Conservation (phyloP, 2,797 vertebrate species). For the Parambassis ranga region DNA sequence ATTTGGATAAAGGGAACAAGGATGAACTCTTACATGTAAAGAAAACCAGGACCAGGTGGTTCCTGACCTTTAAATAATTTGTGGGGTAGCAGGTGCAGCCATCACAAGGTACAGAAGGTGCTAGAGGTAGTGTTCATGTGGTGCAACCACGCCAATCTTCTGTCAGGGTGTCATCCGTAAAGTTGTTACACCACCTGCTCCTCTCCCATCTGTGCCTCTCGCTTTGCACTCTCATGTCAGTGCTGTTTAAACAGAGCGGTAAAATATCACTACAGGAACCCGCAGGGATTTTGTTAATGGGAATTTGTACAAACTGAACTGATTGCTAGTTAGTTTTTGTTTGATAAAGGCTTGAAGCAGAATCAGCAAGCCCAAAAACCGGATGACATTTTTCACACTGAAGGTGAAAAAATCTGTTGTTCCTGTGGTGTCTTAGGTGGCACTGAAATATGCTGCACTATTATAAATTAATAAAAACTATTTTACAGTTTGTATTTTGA, state of each 20-base stretch:
- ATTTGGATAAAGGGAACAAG: too few species aligned
- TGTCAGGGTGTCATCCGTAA: background rate
- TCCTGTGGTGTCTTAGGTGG: too few species aligned
- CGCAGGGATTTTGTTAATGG: too few species aligned
- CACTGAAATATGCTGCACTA: too few species aligned
- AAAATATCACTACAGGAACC: background rate
- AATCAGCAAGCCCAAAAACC: too few species aligned
- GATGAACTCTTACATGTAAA: too few species aligned
- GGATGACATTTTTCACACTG: too few species aligned
- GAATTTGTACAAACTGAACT: too few species aligned
- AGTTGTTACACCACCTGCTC: background rate
- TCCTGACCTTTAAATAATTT: background rate
- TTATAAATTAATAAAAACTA: background rate
- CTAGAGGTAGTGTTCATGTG: background rate
- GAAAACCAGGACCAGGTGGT: background rate
- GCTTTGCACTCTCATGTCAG: background rate
- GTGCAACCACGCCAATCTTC: background rate
- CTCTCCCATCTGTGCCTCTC: background rate
- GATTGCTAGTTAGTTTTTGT: too few species aligned
- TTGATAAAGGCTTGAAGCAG: too few species aligned
- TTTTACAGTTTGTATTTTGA: background rate
- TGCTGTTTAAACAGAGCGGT: background rate
- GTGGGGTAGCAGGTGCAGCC: conserved; percentile 7
- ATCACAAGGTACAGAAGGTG: background rate
- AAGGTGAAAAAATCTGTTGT: too few species aligned